Evolutionary conservation across 2,888 invertebrate genomes (phyloP), one percentile per base, ranked within the genome.

Genomic region (Heliconius hortense): DNA sequence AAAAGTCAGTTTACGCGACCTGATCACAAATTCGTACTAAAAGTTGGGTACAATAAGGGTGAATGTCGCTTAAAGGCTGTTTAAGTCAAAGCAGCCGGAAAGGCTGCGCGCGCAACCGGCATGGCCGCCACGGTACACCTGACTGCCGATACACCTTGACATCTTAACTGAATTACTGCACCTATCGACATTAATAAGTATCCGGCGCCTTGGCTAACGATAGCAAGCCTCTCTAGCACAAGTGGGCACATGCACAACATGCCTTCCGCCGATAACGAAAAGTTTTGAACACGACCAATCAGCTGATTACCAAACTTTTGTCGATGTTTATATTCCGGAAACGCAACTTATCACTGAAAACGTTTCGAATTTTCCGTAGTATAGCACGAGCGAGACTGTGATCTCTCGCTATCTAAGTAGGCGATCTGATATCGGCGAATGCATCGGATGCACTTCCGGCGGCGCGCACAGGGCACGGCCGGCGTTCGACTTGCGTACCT

Each of bases 401-500:
- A 81, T 85, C 84, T 84, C 85, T 82, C 82, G 85, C 82, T 82
- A 81, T 81, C 82, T 84, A 86, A 82, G 84, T 82, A 83, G 79
- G 82, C 84, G 85, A 84, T 86, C 85, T 83, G 82, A 84, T 83
- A 82, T 83, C 87, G 85, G 85, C 84, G 84, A 84, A 86, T 79
- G 82, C 82, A 82, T 88, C 86, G 86, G 85, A 88, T 90, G 90
- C 92, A 91, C 87, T 86, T 88, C 90, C 88, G 88, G 83, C 82
- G 83, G 82, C 76, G 83, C 85, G 84, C 84, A 83, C 85, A 83
- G 87, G 82, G 85, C 85, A 75, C 74, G 84, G 84, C 85, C 86
- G 88, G 88, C 87, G 87, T 87, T 88, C 86, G 88, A 85, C 86
- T 86, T 87, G 91, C 92, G 90, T 96, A 99, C 99, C 99, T 97